A percentile compares a stretch with the other conserved stretches of the same genome.
These are phyloP conservation scores for Grapholita molesta DNA, from an alignment of 1,140 invertebrate species.

Conservation along the genomic window DNA sequence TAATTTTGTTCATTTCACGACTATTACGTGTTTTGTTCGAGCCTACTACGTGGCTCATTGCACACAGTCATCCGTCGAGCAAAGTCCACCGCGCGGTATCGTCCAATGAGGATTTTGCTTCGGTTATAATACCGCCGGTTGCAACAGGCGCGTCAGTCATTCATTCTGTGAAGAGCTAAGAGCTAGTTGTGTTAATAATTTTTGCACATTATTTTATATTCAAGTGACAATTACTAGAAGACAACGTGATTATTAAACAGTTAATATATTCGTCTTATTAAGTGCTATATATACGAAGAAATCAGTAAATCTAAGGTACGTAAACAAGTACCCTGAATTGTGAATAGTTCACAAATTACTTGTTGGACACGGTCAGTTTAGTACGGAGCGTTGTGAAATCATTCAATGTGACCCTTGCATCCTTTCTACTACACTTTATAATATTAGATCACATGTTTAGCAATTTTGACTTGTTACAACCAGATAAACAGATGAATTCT, in stretches of 20 bases:
- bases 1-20: not conserved
- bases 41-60: constrained; percentile 10
- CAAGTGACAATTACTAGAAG: not conserved
- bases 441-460: not conserved
- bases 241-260: not conserved
- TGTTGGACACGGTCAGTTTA: not conserved
- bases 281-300: not conserved
- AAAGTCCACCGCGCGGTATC: constrained; percentile 19
- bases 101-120: constrained; percentile 2
- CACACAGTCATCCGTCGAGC: constrained; percentile 22
- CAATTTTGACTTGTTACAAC: not conserved
- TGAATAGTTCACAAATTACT: not conserved
- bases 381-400: constrained; percentile 6
- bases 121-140: constrained; percentile 4
- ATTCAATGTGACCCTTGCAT: constrained; percentile 13
- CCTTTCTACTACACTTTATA: not conserved
- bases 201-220: not conserved
- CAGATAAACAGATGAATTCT: not conserved
- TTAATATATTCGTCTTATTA: not conserved
- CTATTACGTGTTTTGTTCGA: constrained; percentile 8
- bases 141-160: not conserved
- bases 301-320: not conserved
- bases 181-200: not conserved
- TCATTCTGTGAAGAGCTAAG: not conserved
- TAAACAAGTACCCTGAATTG: not conserved